These are phyloP conservation scores for Limnephilus lunatus DNA, from an alignment of 2,888 invertebrate species.

Conservation along the genomic window DNA sequence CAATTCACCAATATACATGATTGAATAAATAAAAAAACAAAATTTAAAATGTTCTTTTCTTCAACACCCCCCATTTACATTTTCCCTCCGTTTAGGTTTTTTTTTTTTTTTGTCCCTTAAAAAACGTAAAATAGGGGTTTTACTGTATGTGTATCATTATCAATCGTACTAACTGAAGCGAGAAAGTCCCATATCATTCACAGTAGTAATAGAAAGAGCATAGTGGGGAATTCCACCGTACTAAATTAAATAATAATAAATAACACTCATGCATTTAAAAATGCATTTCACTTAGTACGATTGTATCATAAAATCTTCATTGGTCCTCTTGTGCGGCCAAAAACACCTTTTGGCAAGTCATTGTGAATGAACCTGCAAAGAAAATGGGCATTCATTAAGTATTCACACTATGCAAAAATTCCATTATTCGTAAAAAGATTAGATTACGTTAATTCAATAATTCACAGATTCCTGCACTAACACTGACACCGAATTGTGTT, in stretches of 20 bases:
- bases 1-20: too few relatives aligned
- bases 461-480: not conserved
- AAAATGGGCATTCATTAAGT: slow-evolving; percentile 46
- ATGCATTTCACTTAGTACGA: not conserved
- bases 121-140: too few relatives aligned
- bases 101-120: too few relatives aligned
- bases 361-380: slow-evolving; percentile 79
- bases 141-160: too few relatives aligned
- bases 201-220: not conserved
- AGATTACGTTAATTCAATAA: too few relatives aligned
- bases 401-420: not conserved
- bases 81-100: too few relatives aligned
- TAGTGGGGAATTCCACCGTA: not conserved
- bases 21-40: too few relatives aligned
- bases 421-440: not conserved
- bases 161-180: not conserved
- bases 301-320: not conserved
- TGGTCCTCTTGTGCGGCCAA: slow-evolving; percentile 86
- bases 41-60: too few relatives aligned
- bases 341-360: slow-evolving; percentile 84
- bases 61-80: too few relatives aligned
- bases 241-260: not conserved
- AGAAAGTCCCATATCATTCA: not conserved
- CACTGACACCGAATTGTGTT: too few relatives aligned
- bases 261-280: not conserved